Evolutionary conservation across 2,888 invertebrate genomes (phyloP).

Genomic region (Agrilus biguttatus): DNA sequence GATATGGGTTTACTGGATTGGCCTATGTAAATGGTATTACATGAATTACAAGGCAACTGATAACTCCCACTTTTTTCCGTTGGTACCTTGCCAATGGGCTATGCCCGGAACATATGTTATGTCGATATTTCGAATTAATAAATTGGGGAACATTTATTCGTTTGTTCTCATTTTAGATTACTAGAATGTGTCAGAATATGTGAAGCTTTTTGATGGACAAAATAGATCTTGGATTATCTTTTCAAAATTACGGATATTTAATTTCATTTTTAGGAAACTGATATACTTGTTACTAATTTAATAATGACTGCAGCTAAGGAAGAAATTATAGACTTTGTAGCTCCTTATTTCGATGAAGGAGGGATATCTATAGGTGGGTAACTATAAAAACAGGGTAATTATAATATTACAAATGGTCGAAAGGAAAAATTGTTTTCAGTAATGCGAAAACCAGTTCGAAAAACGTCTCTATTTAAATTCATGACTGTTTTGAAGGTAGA

Average conservation of each 20-base stretch:
- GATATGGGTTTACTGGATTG: no score
- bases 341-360: constrained; percentile 82
- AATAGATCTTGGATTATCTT: no score
- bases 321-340: constrained; percentile 80
- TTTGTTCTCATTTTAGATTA: no score
- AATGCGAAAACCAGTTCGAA: constrained; percentile 66
- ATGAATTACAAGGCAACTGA: no score
- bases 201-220: no score
- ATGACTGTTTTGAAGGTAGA: constrained; percentile 81
- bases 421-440: constrained; percentile 35
- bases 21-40: no score
- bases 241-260: neutral
- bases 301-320: constrained; percentile 86
- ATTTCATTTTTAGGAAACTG: constrained; percentile 48
- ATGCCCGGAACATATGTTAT: no score
- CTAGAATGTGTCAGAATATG: no score
- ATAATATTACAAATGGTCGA: neutral
- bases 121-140: no score
- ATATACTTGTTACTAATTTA: constrained; percentile 66
- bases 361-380: constrained; percentile 72
- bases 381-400: neutral
- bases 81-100: no score
- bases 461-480: constrained; percentile 80
- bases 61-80: no score
- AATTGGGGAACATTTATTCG: no score